Percentiles rank a stretch among this genome's conserved stretches.
Evolutionary conservation across 2,113 vertebrate species (phyloP).

Genomic region (Proterorhinus semilunaris): DNA sequence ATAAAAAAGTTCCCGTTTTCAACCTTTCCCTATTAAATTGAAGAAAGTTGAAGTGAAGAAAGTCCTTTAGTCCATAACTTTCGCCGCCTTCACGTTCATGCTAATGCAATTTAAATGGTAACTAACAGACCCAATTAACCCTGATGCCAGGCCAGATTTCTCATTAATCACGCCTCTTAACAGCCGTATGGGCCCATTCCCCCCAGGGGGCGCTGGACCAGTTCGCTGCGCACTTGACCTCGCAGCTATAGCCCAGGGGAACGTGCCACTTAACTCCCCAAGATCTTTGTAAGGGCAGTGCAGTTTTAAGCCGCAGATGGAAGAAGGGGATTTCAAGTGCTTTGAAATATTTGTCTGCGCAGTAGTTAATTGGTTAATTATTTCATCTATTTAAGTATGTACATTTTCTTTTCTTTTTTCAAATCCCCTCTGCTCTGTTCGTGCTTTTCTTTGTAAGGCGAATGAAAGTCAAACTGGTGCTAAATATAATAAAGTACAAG

Average conservation of each 20-base stretch:
- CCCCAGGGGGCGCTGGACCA: conserved; percentile 48
- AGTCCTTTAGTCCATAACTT: conserved; percentile 11
- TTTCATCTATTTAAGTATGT: neutral
- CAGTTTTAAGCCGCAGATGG: neutral
- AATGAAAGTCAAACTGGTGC: too few species aligned
- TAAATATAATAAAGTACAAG: too few species aligned
- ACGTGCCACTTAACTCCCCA: conserved; percentile 16
- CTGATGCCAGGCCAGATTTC: conserved; percentile 48
- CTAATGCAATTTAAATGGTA: conserved; percentile 37
- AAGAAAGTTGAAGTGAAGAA: neutral
- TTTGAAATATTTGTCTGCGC: neutral
- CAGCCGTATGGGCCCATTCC: conserved; percentile 44
- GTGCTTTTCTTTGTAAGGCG: too few species aligned
- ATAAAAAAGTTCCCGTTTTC: too few species aligned
- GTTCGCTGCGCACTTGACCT: conserved; percentile 56
- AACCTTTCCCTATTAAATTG: neutral
- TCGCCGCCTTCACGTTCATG: conserved; percentile 19
- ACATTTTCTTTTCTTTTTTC: neutral
- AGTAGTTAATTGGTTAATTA: neutral
- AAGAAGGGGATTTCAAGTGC: neutral
- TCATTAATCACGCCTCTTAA: conserved; percentile 60
- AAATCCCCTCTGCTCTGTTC: too few species aligned
- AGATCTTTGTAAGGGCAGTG: neutral
- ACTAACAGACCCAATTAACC: conserved; percentile 54
- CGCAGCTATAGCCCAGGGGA: conserved; percentile 30